These are phyloP conservation scores for Poecilobothrus nobilitatus DNA, from an alignment of 2,888 invertebrate species.

Conservation along the genomic window DNA sequence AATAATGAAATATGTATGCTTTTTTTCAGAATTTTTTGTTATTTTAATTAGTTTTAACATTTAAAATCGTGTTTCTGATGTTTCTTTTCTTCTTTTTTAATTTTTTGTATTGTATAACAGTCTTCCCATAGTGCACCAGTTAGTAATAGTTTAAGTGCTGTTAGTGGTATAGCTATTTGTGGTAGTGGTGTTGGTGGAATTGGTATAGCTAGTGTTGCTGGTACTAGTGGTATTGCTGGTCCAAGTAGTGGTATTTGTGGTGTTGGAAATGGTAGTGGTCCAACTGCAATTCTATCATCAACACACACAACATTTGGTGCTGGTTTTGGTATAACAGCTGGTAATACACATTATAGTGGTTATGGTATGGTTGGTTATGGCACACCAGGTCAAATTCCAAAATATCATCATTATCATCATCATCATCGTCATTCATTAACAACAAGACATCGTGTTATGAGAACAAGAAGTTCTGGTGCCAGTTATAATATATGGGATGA, in stretches of 20 bases:
- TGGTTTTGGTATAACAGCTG: constrained; percentile 8
- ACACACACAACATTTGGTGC: constrained; percentile 7
- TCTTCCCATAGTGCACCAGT: not conserved
- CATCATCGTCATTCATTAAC: constrained; percentile 40
- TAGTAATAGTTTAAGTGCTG: not conserved
- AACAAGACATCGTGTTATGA: constrained; percentile 35
- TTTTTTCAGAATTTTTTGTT: too few species aligned
- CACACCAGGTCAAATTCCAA: constrained; percentile 26
- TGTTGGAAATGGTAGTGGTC: constrained; percentile 14
- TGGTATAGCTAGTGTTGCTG: not conserved
- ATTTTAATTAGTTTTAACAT: too few species aligned
- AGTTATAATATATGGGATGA: constrained; percentile 43
- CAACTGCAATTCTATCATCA: constrained; percentile 14
- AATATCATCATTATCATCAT: constrained; percentile 27
- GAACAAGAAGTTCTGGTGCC: constrained; percentile 41
- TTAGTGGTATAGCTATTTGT: too few species aligned
- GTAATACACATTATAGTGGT: constrained; percentile 20
- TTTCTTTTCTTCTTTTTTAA: too few species aligned
- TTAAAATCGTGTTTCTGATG: too few species aligned
- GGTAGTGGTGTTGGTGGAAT: not conserved
- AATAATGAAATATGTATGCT: too few species aligned
- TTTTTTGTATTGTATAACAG: not conserved
- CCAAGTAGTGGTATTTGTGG: not conserved
- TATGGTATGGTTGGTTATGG: constrained; percentile 19
- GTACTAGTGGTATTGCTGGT: constrained; percentile 14